Evolutionary conservation across 2,797 vertebrate genomes (phyloP).

Genomic region (Philypnodon macrostomus): DNA sequence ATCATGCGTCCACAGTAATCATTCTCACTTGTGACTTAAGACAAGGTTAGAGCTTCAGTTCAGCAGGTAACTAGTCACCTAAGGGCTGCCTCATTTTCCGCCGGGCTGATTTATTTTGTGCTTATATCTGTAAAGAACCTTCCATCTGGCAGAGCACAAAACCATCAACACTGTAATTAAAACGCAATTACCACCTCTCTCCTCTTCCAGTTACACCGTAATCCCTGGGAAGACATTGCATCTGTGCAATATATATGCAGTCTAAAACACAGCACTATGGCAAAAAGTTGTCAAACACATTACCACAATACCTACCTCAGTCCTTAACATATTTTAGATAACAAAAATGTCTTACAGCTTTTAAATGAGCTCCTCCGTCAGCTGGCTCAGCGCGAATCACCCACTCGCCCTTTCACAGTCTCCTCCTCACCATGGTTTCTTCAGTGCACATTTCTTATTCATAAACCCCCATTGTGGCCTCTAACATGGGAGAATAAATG

Average conservation of each 20-base stretch:
- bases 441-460: conserved; percentile 31
- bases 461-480: conserved; percentile 15
- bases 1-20: conserved; percentile 43
- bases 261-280: conserved; percentile 11
- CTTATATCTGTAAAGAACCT: conserved; percentile 90
- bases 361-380: conserved; percentile 61
- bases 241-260: conserved; percentile 84
- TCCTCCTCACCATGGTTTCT: conserved; percentile 41
- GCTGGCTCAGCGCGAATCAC: conserved; percentile 57
- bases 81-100: conserved; percentile 71
- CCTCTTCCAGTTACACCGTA: conserved; percentile 84
- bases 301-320: conserved; percentile 15
- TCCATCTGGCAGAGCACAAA: conserved; percentile 94
- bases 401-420: conserved; percentile 49
- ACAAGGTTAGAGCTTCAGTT: conserved; percentile 56
- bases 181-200: conserved; percentile 97
- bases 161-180: conserved; percentile 98
- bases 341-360: conserved; percentile 55
- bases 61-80: conserved; percentile 60
- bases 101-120: conserved; percentile 75
- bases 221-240: conserved; percentile 94
- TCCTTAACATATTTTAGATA: conserved; percentile 37
- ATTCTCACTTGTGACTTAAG: conserved; percentile 40
- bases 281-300: neutral
- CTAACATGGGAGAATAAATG: neutral